Conservation (phyloP, 2,888 invertebrate species). For the Calameuta idolon region DNA sequence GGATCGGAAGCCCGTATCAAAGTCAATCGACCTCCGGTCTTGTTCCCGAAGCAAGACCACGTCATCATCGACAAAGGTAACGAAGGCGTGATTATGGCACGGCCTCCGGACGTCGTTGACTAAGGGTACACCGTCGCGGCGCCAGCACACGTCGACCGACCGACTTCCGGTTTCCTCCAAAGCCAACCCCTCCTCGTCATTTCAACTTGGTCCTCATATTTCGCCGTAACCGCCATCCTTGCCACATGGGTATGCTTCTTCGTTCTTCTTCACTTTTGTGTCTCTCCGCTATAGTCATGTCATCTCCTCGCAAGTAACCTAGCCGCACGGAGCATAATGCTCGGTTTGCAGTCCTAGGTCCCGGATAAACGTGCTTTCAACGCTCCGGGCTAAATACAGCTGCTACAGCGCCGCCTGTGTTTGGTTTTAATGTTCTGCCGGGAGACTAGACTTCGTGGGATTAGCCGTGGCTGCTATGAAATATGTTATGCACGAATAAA, state of each 20-base stretch:
- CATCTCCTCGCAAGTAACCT: neutral
- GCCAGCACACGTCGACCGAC: constrained; percentile 26
- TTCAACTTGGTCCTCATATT: neutral
- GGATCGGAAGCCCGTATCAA: neutral
- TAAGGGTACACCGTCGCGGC: constrained; percentile 22
- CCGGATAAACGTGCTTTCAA: constrained; percentile 18
- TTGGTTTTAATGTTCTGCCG: neutral
- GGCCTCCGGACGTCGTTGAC: constrained; percentile 27
- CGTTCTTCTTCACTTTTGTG: neutral
- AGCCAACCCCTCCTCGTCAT: constrained; percentile 8
- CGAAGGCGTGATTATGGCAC: neutral
- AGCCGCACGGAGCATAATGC: neutral
- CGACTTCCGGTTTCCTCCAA: constrained; percentile 39
- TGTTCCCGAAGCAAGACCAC: neutral
- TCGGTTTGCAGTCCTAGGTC: neutral
- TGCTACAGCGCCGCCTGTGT: constrained; percentile 8
- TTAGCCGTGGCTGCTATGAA: neutral
- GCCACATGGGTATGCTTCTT: neutral
- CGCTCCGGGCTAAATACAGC: constrained; percentile 19
- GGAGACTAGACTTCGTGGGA: constrained; percentile 9
- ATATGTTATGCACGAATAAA: neutral
- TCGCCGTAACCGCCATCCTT: neutral
- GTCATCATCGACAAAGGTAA: constrained; percentile 4
- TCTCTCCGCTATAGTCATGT: neutral
- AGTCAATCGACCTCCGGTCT: neutral